These are phyloP conservation scores for Saturnia japonica DNA, from an alignment of 2,888 invertebrate species.

Conservation along the genomic window DNA sequence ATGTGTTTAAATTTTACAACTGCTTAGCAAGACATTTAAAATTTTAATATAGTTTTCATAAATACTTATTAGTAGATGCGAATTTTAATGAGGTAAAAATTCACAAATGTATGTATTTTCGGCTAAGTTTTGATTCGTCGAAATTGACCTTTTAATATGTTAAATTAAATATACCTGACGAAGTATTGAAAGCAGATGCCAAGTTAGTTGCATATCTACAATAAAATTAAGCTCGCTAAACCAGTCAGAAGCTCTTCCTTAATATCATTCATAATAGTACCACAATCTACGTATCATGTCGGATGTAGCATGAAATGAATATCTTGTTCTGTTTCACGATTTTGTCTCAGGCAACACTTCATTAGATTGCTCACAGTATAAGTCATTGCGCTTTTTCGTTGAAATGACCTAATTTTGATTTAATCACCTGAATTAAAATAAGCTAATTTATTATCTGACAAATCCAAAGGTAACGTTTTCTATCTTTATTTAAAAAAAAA, in stretches of 20 bases:
- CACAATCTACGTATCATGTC: not conserved
- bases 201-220: conserved; percentile 15
- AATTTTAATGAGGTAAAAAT: no score
- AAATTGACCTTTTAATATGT: conserved; percentile 10
- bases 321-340: not conserved
- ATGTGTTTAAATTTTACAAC: no score
- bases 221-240: conserved; percentile 16
- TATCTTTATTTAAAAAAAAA: not conserved
- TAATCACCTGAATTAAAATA: not conserved
- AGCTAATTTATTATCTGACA: not conserved
- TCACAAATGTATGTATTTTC: no score
- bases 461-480: not conserved
- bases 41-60: no score
- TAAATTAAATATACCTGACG: conserved; percentile 9
- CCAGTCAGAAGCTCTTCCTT: not conserved
- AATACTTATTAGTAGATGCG: no score
- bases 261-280: not conserved
- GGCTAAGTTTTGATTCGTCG: not conserved
- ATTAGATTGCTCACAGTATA: not conserved
- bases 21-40: no score
- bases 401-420: not conserved
- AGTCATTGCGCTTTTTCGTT: not conserved
- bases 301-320: not conserved
- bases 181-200: conserved; percentile 7
- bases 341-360: not conserved